A percentile compares a stretch with the other conserved stretches of the same genome.
Conservation (phyloP, 2,113 vertebrate species). For the Upupa epops region DNA sequence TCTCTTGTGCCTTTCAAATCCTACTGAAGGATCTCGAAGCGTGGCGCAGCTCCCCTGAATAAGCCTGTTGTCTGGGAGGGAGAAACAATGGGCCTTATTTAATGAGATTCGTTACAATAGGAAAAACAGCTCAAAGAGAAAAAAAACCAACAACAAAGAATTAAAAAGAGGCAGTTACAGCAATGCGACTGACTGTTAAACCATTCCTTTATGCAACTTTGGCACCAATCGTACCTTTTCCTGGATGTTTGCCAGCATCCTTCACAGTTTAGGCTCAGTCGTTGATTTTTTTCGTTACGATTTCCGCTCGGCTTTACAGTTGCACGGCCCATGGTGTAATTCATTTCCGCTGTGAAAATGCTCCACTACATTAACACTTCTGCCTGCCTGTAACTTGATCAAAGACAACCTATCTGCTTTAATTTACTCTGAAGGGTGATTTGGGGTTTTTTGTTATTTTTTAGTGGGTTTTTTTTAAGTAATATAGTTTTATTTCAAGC, state of each 20-base stretch:
- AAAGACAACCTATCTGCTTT: constrained; percentile 44
- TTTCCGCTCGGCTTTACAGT: constrained; percentile 54
- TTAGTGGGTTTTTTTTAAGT: not conserved
- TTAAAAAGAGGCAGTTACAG: constrained; percentile 48
- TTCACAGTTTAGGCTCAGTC: constrained; percentile 45
- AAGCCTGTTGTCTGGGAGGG: constrained; percentile 62
- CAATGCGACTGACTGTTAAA: constrained; percentile 65
- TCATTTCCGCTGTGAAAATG: constrained; percentile 70
- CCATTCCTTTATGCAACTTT: constrained; percentile 67
- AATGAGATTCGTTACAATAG: constrained; percentile 76
- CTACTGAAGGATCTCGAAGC: constrained; percentile 22
- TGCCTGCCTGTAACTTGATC: constrained; percentile 58
- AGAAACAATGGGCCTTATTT: constrained; percentile 73
- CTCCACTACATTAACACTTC: constrained; percentile 61
- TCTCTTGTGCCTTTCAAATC: constrained; percentile 61
- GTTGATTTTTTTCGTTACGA: constrained; percentile 52
- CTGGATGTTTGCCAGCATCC: constrained; percentile 67
- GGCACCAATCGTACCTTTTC: constrained; percentile 75
- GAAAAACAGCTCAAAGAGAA: constrained; percentile 63
- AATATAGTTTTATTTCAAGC: not conserved
- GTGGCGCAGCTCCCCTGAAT: constrained; percentile 63
- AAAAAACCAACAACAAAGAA: constrained; percentile 11
- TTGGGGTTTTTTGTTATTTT: not conserved
- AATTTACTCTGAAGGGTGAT: constrained; percentile 40
- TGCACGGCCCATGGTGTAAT: constrained; percentile 59